Base-by-base conservation (phyloP, 2,797 vertebrate species). In the Merluccius polli region DNA sequence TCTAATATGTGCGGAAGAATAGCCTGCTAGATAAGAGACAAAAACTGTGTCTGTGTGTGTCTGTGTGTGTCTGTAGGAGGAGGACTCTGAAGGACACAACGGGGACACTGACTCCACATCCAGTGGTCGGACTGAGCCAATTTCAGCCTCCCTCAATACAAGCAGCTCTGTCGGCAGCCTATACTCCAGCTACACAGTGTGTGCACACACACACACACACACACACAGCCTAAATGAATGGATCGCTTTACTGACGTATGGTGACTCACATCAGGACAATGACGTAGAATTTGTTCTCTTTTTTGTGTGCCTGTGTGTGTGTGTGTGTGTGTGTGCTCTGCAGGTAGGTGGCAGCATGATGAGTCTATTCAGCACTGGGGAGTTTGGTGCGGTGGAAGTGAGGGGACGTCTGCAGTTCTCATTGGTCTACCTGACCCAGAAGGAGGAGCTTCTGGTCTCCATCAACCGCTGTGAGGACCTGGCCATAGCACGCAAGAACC, bases 321-420 rank as follows among this genome's bases (percentile, higher is more conserved):
- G 41, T 32, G 72, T 73, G 72, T 52, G n/a, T 52, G 21, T 36
- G 7, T 2, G 21, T 76, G 52, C 79, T 16, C 68, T 80, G 32
- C 87, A 98, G 96, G 93, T 96, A 86, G 95, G 95, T 38, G 94
- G 97, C 79, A 98, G 98, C 90, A 93, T 95, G 93, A 93, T 95
- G 94, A 98, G 97, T 85, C 93, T 98, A 81, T 96, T 96, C 73
- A 97, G 95, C 79, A 95, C 96, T 5, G 94, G 93, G 1, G 96
- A 98, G 86, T 93, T 95, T 4, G 94, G 93, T 27, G 76, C 82
- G 1, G 92, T 97, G 88, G 91, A 94, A 1, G 96, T 98, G 81
- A 91, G 90, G 9, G 98, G 98, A 79, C 94, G 93, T 0, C 87
- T 98, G 79, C 95, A 96, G 80, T 95, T 98, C 84, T 93, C 95